phyloP scores from a whole-genome alignment of 1,140 invertebrate species.

The Anastrepha obliqua region DNA sequence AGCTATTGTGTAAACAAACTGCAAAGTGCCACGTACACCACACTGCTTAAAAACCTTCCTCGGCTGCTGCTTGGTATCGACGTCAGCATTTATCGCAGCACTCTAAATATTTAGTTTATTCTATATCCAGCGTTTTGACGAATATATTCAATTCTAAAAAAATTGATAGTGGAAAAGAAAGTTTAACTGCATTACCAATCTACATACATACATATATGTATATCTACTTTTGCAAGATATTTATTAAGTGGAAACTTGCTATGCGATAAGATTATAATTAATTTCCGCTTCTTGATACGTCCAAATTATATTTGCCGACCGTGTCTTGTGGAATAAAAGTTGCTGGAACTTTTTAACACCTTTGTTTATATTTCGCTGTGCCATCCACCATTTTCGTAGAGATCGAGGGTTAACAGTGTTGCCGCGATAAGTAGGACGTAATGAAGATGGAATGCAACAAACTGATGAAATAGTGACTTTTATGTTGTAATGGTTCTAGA shows the following conservation, averaged over 20 bases:
- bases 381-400: constrained; percentile 3
- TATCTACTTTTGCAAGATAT: neutral
- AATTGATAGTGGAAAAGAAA: neutral
- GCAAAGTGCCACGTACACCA: constrained; percentile 19
- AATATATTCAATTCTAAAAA: neutral
- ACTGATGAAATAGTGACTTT: neutral
- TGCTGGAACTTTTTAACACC: neutral
- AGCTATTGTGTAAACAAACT: constrained; percentile 16
- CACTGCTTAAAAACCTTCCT: neutral
- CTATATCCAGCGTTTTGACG: constrained; percentile 7
- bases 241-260: neutral
- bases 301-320: neutral
- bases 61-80: neutral
- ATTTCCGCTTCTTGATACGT: neutral
- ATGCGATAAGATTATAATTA: constrained; percentile 7
- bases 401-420: neutral
- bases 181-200: neutral
- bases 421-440: neutral
- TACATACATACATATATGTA: neutral
- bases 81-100: constrained; percentile 4
- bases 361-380: constrained; percentile 31
- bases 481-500: too few species aligned
- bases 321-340: neutral
- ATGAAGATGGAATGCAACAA: neutral
- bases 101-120: neutral